Percentiles rank a stretch among this genome's conserved stretches.
These are phyloP conservation scores for Andricus curvator DNA, from an alignment of 2,888 invertebrate genomes.

Conservation along the genomic window DNA sequence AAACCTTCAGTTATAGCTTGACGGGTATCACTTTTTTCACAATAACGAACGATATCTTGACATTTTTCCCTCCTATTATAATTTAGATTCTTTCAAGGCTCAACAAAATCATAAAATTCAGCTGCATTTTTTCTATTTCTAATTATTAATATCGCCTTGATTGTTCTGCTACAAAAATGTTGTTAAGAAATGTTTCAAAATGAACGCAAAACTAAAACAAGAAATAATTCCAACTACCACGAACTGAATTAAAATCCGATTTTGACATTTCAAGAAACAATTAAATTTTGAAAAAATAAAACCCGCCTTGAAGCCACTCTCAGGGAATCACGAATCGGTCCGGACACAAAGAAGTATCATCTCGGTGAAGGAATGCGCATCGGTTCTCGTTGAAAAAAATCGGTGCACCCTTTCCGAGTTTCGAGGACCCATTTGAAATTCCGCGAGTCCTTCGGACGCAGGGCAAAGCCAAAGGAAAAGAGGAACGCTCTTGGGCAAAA, in stretches of 20 bases:
- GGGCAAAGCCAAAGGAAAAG: constrained; percentile 30
- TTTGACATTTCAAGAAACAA: not conserved
- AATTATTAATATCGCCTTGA: too few relatives aligned
- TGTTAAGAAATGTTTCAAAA: not conserved
- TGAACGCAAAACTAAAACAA: not conserved
- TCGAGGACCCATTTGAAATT: constrained; percentile 42
- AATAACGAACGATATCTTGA: not conserved
- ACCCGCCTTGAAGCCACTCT: not conserved
- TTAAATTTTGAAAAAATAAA: constrained; percentile 1
- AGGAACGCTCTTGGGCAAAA: constrained; percentile 46
- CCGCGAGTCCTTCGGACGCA: constrained; percentile 36
- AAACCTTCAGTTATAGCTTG: not conserved
- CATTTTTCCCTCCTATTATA: not conserved
- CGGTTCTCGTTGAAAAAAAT: constrained; percentile 41
- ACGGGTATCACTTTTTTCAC: not conserved
- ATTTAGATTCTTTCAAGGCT: not conserved
- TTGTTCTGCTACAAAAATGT: not conserved
- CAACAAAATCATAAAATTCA: not conserved
- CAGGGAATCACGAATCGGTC: constrained; percentile 6
- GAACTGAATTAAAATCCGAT: not conserved
- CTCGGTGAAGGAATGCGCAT: constrained; percentile 36
- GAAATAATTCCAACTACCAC: not conserved
- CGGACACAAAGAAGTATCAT: constrained; percentile 31
- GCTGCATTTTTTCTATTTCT: not conserved
- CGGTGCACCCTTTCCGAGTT: constrained; percentile 40